phyloP scores from a whole-genome alignment of 2,113 vertebrate genomes.

The Motacilla tschutschensis region DNA sequence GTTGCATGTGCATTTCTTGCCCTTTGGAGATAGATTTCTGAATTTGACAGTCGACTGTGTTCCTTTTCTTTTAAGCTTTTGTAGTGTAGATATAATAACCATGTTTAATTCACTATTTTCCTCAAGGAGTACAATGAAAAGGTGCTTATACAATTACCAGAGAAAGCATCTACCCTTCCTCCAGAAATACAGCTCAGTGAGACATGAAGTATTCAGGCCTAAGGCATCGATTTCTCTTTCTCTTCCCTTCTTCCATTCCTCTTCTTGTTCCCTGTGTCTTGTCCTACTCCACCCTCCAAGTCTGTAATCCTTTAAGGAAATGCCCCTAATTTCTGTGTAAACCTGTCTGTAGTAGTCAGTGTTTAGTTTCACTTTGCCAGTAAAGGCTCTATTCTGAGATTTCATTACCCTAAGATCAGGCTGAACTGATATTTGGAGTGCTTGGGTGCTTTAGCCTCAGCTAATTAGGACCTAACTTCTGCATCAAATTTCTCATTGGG shows the following conservation, averaged over 20 bases:
- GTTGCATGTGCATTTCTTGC: not conserved
- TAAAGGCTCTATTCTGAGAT: not conserved
- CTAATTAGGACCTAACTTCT: not conserved
- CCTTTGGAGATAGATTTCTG: not conserved
- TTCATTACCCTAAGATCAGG: not conserved
- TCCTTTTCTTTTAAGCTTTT: not conserved
- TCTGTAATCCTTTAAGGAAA: not conserved
- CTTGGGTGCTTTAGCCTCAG: not conserved
- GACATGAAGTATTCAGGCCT: not conserved
- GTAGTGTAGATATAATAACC: not conserved
- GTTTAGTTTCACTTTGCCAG: not conserved
- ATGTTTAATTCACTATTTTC: not conserved
- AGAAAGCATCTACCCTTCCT: not conserved
- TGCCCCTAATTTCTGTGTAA: not conserved
- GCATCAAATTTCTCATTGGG: not conserved
- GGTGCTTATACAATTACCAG: not conserved
- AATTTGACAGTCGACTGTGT: not conserved
- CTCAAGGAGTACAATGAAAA: not conserved
- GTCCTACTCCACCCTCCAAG: rapidly evolving
- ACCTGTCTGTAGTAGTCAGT: not conserved
- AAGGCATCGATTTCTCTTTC: not conserved
- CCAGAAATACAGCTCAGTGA: not conserved
- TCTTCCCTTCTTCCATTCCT: not conserved
- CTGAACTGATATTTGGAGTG: not conserved
- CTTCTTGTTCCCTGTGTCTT: not conserved